phyloP scores from a whole-genome alignment of 2,797 vertebrate species.

The Lagocephalus sceleratus region DNA sequence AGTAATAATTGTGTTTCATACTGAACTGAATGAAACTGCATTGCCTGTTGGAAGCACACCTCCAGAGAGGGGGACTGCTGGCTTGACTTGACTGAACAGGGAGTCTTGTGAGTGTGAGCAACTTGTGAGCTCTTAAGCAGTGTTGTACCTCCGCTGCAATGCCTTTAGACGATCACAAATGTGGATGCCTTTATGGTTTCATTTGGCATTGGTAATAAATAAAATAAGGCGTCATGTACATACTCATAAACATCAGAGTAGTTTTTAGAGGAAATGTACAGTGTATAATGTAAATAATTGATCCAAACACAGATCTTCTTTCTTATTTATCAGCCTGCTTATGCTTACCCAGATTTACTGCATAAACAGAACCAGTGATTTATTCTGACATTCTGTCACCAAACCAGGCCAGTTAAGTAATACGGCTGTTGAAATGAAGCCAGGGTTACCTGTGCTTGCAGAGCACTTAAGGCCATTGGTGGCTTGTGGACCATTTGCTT shows the following conservation, averaged over 20 bases:
- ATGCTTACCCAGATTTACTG: background rate
- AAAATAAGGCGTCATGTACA: too few relatives aligned
- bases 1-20: too few relatives aligned
- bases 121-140: too few relatives aligned
- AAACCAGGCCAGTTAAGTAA: constrained; percentile 36
- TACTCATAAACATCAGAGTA: too few relatives aligned
- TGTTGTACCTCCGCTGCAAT: too few relatives aligned
- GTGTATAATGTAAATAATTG: background rate
- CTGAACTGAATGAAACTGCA: too few relatives aligned
- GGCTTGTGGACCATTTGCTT: constrained; percentile 67
- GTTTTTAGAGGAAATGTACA: background rate
- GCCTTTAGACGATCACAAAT: too few relatives aligned
- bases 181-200: background rate
- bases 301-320: background rate
- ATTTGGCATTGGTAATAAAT: background rate
- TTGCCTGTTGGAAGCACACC: too few relatives aligned
- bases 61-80: too few relatives aligned
- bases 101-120: too few relatives aligned
- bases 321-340: background rate
- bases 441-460: constrained; percentile 68
- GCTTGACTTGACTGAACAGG: too few relatives aligned
- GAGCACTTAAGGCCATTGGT: constrained; percentile 68
- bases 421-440: constrained; percentile 43
- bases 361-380: constrained; percentile 22
- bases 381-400: constrained; percentile 27